A percentile compares a stretch with the other conserved stretches of the same genome.
Evolutionary conservation across 2,888 invertebrate genomes (phyloP).

Genomic region (Onthophagus sagittarius): DNA sequence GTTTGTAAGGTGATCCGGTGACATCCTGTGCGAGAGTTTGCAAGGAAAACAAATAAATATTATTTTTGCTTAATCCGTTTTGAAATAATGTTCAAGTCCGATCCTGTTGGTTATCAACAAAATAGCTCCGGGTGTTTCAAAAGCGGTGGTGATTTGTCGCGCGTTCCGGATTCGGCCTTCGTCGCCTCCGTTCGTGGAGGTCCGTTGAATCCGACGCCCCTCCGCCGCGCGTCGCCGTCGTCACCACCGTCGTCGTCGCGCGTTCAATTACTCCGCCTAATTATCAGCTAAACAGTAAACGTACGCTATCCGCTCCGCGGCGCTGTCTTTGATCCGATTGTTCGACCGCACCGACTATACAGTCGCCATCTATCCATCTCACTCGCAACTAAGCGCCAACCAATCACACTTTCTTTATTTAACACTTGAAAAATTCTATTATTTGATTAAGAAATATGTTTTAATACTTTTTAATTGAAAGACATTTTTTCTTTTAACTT

Average conservation of each 20-base stretch:
- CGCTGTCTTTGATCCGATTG: constrained; percentile 26
- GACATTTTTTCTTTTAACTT: too few relatives aligned
- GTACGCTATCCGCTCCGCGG: constrained; percentile 30
- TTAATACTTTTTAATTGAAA: too few relatives aligned
- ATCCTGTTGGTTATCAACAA: too few relatives aligned
- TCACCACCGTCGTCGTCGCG: constrained; percentile 32
- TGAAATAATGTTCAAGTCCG: too few relatives aligned
- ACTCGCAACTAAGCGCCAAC: constrained; percentile 13
- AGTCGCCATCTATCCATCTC: constrained; percentile 20
- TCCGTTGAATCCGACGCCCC: constrained; percentile 33
- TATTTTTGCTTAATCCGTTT: too few relatives aligned
- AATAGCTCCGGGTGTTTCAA: too few relatives aligned
- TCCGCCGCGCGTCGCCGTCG: constrained; percentile 38
- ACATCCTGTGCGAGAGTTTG: neutral
- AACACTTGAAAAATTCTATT: neutral
- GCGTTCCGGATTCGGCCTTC: neutral
- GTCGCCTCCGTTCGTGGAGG: constrained; percentile 4
- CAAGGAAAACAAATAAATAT: too few relatives aligned
- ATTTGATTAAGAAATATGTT: too few relatives aligned
- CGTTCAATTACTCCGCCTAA: constrained; percentile 45
- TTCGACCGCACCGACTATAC: neutral
- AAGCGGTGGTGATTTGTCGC: neutral
- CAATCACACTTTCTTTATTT: neutral
- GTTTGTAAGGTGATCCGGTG: neutral
- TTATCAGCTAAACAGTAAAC: constrained; percentile 44